phyloP scores from a whole-genome alignment of 1,140 invertebrate species.

The Trissolcus basalis region DNA sequence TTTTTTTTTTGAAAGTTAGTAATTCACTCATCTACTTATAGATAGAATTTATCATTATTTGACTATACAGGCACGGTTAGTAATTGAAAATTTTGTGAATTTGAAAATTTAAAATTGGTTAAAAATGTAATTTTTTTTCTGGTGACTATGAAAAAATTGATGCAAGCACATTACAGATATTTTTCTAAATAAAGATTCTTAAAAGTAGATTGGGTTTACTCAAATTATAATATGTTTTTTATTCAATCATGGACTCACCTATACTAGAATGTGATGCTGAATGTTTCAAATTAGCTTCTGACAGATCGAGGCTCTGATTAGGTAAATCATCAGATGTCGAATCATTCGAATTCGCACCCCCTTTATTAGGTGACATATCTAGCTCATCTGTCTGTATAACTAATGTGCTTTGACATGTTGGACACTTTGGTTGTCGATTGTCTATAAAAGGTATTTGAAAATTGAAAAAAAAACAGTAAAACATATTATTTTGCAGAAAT shows the following conservation, averaged over 20 bases:
- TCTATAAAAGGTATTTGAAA: constrained; percentile 59
- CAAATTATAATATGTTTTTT: not conserved
- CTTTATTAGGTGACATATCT: constrained; percentile 51
- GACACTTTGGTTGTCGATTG: constrained; percentile 73
- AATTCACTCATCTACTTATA: no score
- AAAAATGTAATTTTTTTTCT: no score
- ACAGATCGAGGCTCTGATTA: constrained; percentile 30
- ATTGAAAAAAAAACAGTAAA: no score
- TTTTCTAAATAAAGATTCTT: no score
- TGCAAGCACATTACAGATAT: no score
- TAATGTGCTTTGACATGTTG: constrained; percentile 78
- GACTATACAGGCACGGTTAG: no score
- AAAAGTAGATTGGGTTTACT: no score
- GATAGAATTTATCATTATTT: no score
- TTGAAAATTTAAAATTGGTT: no score
- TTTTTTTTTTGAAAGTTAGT: no score
- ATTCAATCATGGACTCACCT: constrained; percentile 55
- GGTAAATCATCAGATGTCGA: constrained; percentile 12
- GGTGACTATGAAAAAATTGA: no score
- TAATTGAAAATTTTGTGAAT: no score
- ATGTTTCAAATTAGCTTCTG: constrained; percentile 61
- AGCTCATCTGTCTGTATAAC: constrained; percentile 76
- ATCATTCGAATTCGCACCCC: constrained; percentile 18
- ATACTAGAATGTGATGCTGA: constrained; percentile 73
- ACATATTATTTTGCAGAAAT: not conserved